Conservation (phyloP, 2,797 vertebrate species). For the Spinibarbus caldwelli region DNA sequence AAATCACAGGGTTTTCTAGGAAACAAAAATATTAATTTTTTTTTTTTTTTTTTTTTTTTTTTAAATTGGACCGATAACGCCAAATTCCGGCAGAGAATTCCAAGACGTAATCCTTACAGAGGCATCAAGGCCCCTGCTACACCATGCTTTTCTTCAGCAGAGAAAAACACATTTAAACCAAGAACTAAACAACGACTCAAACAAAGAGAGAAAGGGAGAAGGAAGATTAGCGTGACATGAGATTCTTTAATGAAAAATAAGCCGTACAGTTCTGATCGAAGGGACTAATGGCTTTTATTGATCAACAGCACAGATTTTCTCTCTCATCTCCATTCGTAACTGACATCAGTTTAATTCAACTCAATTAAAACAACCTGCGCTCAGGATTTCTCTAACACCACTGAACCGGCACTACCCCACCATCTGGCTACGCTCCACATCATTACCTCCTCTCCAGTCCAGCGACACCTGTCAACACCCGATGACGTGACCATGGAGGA, state of each 20-base stretch:
- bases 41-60: too few relatives aligned
- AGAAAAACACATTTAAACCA: neutral
- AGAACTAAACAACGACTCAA: constrained; percentile 20
- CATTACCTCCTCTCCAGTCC: constrained; percentile 23
- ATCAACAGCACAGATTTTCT: constrained; percentile 79
- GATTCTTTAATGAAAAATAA: constrained; percentile 76
- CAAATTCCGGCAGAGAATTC: constrained; percentile 31
- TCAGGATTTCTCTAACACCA: constrained; percentile 64
- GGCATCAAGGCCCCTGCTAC: constrained; percentile 5
- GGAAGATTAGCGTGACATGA: constrained; percentile 68
- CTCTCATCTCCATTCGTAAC: constrained; percentile 75
- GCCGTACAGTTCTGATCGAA: constrained; percentile 81
- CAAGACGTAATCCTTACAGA: neutral
- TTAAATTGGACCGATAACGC: too few relatives aligned
- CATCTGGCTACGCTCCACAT: constrained; percentile 60
- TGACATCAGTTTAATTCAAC: constrained; percentile 82
- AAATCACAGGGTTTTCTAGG: constrained; percentile 69
- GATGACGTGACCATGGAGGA: neutral
- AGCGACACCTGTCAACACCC: constrained; percentile 25
- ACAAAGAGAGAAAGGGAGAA: neutral
- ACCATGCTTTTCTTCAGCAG: neutral
- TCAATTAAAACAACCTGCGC: constrained; percentile 82
- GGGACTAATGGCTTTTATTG: constrained; percentile 83
- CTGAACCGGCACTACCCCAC: constrained; percentile 74
- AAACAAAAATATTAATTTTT: constrained; percentile 61